phyloP scores from a whole-genome alignment of 2,113 vertebrate species.

The Calypte anna region DNA sequence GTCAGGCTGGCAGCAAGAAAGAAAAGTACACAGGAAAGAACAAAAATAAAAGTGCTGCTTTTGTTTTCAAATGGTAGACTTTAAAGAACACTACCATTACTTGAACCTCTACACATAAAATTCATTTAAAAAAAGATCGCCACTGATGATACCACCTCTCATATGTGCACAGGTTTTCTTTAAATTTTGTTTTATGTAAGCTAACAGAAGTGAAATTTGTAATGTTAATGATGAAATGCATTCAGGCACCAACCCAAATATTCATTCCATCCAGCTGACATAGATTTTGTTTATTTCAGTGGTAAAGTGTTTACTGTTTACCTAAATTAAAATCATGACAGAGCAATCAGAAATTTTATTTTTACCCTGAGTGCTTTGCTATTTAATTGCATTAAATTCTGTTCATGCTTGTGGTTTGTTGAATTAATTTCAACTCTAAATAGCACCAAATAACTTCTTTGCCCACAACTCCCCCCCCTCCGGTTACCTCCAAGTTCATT shows the following conservation, averaged over 20 bases:
- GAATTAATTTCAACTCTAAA: not conserved
- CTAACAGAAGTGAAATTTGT: slow-evolving; percentile 9
- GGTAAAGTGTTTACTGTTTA: not conserved
- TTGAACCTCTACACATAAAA: not conserved
- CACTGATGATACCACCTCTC: not conserved
- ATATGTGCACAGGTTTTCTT: not conserved
- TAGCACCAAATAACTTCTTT: not conserved
- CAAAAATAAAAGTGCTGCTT: fast-evolving
- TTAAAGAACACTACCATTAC: not conserved
- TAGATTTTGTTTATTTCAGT: not conserved
- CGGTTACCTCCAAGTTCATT: not conserved
- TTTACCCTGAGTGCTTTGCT: not conserved
- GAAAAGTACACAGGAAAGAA: not conserved
- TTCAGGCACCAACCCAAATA: not conserved
- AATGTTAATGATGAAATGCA: slow-evolving; percentile 1
- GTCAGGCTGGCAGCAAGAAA: not conserved
- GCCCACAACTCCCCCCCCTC: not conserved
- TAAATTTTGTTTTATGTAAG: not conserved
- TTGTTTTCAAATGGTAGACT: not conserved
- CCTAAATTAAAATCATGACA: not conserved
- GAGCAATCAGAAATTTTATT: not conserved
- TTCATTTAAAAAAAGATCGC: not conserved
- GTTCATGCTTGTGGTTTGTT: not conserved
- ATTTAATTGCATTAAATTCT: not conserved
- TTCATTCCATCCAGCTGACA: not conserved